These are phyloP conservation scores for Ptychoptera albimana DNA, from an alignment of 2,888 invertebrate genomes.

Conservation along the genomic window DNA sequence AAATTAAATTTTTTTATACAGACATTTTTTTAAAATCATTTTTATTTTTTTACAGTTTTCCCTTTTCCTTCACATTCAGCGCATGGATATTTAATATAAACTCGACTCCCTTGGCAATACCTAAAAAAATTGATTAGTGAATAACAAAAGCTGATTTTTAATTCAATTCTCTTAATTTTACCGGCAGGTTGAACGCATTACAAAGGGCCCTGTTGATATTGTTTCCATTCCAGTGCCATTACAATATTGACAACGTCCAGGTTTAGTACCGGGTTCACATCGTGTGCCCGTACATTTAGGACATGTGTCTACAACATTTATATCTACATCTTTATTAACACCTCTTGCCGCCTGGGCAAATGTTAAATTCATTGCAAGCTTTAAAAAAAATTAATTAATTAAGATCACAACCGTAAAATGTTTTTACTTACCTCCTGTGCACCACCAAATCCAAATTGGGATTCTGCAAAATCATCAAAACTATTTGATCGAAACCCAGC, in stretches of 20 bases:
- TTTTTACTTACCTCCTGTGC: conserved; percentile 62
- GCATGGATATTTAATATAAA: conserved; percentile 83
- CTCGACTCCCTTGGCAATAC: conserved; percentile 72
- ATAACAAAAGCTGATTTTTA: neutral
- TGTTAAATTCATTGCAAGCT: conserved; percentile 74
- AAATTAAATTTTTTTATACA: neutral
- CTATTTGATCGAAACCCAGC: conserved; percentile 48
- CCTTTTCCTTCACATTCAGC: conserved; percentile 88
- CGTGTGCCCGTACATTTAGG: conserved; percentile 72
- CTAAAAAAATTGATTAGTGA: neutral
- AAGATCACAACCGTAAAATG: neutral
- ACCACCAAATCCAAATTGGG: conserved; percentile 77
- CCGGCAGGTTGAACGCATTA: conserved; percentile 91
- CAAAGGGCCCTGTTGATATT: conserved; percentile 80
- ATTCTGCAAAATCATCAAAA: conserved; percentile 77
- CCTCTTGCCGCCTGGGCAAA: conserved; percentile 94
- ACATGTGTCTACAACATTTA: conserved; percentile 89
- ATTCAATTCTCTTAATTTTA: neutral
- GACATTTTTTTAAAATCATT: too few relatives aligned
- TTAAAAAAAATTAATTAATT: conserved; percentile 12
- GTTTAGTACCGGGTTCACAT: conserved; percentile 83
- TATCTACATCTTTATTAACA: conserved; percentile 77
- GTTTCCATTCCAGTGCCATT: conserved; percentile 96
- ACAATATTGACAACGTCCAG: conserved; percentile 78
- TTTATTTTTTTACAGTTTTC: conserved; percentile 39